These are phyloP conservation scores for Muscicapa striata DNA, from an alignment of 2,797 vertebrate genomes.

Conservation along the genomic window DNA sequence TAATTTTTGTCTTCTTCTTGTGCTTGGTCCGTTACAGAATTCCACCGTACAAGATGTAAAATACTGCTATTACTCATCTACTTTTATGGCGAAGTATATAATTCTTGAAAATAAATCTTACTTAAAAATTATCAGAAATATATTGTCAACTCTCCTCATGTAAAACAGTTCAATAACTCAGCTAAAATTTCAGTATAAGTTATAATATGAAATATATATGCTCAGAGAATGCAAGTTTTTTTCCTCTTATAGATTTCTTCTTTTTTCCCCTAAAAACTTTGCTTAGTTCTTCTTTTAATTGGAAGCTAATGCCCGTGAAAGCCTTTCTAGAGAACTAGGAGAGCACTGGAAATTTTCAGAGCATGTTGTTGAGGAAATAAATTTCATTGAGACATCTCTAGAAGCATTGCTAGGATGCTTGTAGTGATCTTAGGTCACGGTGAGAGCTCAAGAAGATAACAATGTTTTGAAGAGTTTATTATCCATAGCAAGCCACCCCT, in stretches of 20 bases:
- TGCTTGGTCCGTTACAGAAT: not conserved
- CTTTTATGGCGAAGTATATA: fast-evolving
- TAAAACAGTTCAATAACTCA: not conserved
- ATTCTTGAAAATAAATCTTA: not conserved
- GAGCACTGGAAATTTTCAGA: not conserved
- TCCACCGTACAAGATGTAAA: not conserved
- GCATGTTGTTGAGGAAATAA: not conserved
- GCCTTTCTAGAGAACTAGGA: not conserved
- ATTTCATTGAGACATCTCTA: not conserved
- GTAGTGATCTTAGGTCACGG: not conserved
- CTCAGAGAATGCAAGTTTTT: not conserved
- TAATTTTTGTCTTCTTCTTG: not conserved
- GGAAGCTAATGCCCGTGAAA: not conserved
- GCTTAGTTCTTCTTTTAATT: not conserved
- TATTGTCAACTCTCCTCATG: not conserved
- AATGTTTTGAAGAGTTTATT: not conserved
- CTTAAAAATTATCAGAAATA: not conserved
- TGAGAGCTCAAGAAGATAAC: not conserved
- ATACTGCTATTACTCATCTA: fast-evolving
- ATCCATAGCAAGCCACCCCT: not conserved
- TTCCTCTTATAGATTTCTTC: not conserved
- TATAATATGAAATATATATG: not conserved
- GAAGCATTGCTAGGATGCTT: not conserved
- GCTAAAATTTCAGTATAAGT: not conserved
- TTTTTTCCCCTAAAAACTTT: not conserved